These are phyloP conservation scores for Semicossyphus pulcher DNA, from an alignment of 2,113 vertebrate species.

Conservation along the genomic window DNA sequence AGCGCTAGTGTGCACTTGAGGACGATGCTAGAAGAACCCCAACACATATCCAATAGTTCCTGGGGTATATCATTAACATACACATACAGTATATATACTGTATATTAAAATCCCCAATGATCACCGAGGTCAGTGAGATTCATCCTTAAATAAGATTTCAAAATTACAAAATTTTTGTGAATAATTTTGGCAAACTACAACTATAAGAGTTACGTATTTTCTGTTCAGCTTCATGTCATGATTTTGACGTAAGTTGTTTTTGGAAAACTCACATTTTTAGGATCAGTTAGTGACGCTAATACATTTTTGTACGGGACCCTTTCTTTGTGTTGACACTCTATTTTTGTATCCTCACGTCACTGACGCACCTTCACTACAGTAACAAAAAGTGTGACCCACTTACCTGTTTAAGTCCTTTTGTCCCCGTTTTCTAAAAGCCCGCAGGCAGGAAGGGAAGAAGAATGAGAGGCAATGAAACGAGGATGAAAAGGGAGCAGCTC, in stretches of 20 bases:
- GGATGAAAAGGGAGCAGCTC: neutral
- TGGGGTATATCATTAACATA: too few species aligned
- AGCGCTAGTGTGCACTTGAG: too few species aligned
- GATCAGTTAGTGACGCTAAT: neutral
- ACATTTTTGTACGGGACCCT: neutral
- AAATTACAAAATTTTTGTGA: too few species aligned
- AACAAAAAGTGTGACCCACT: constrained; percentile 73
- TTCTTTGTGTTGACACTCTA: constrained; percentile 33
- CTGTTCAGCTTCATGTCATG: neutral
- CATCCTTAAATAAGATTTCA: too few species aligned
- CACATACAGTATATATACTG: too few species aligned
- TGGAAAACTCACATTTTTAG: neutral
- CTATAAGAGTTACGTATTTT: too few species aligned
- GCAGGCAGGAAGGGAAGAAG: constrained; percentile 9
- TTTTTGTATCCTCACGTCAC: constrained; percentile 47
- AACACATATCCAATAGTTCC: too few species aligned
- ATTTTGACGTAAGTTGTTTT: neutral
- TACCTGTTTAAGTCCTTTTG: constrained; percentile 71
- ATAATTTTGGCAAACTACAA: too few species aligned
- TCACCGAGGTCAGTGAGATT: too few species aligned
- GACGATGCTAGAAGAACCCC: too few species aligned
- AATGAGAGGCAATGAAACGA: neutral
- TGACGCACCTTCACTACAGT: constrained; percentile 44
- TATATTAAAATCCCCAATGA: too few species aligned
- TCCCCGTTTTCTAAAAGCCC: constrained; percentile 38